Evolutionary conservation across 2,797 vertebrate species (phyloP).

Genomic region (Rhynchotus rufescens): DNA sequence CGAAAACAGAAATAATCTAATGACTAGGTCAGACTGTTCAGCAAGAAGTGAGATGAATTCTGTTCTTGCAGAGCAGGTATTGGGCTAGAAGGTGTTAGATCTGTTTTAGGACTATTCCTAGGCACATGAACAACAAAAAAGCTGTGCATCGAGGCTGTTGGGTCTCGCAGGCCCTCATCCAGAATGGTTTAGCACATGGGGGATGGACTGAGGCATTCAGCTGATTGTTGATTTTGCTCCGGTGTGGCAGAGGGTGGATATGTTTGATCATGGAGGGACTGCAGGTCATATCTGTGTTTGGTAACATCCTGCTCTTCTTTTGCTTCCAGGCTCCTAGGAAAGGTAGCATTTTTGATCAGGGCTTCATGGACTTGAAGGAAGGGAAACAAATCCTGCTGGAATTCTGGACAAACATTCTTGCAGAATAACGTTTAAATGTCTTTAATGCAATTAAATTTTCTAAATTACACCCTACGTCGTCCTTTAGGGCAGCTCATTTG

Average conservation of each 20-base stretch:
- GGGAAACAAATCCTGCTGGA: not conserved
- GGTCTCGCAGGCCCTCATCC: not conserved
- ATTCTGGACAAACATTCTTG: not conserved
- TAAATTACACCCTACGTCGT: not conserved
- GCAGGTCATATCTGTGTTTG: not conserved
- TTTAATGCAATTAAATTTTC: not conserved
- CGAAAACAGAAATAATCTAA: slow-evolving; percentile 29
- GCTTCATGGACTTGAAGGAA: not conserved
- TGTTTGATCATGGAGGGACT: not conserved
- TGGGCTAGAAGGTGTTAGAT: not conserved
- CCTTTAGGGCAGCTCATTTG: not conserved
- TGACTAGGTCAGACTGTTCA: slow-evolving; percentile 1
- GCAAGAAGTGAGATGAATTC: not conserved
- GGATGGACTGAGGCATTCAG: not conserved
- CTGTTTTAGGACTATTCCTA: not conserved
- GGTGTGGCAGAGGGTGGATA: not conserved
- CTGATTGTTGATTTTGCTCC: not conserved
- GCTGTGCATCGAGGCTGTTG: not conserved
- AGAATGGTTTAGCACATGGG: not conserved
- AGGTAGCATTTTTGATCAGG: not conserved
- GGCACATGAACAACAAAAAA: not conserved
- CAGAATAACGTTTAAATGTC: not conserved
- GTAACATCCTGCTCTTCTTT: not conserved
- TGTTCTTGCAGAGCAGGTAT: not conserved
- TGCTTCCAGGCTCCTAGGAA: not conserved